Evolutionary conservation across 2,888 invertebrate genomes (phyloP).

Genomic region (Brachypalpus laphriformis): DNA sequence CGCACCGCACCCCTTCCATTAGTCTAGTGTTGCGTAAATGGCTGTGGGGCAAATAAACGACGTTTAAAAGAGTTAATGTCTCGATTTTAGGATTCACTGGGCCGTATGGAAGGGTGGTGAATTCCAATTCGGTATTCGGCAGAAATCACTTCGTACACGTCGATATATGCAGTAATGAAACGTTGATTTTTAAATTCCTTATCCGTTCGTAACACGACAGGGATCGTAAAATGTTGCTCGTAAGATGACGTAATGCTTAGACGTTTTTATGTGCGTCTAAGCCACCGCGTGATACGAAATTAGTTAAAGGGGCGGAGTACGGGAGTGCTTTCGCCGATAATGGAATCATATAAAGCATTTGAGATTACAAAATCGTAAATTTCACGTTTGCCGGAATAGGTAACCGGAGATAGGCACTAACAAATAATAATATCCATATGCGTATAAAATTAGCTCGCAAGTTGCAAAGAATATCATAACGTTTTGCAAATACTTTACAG

Average conservation of each 20-base stretch:
- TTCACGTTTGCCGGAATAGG: not conserved
- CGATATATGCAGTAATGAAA: constrained; percentile 14
- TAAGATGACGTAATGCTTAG: constrained; percentile 25
- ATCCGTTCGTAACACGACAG: constrained; percentile 30
- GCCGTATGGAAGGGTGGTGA: not conserved
- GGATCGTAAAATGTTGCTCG: constrained; percentile 41
- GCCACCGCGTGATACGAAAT: constrained; percentile 25
- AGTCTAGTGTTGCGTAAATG: constrained; percentile 8
- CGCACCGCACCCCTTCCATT: constrained; percentile 2
- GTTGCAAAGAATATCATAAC: not conserved
- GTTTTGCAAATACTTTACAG: not conserved
- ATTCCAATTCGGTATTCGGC: constrained; percentile 5
- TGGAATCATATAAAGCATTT: constrained; percentile 22
- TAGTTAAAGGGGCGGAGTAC: not conserved
- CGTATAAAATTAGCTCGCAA: not conserved
- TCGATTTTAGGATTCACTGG: constrained; percentile 46
- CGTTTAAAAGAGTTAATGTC: constrained; percentile 56
- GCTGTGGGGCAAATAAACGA: constrained; percentile 32
- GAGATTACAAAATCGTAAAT: constrained; percentile 28
- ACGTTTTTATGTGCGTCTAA: constrained; percentile 39
- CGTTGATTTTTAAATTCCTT: constrained; percentile 53
- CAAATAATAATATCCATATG: not conserved
- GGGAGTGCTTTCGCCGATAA: constrained; percentile 31
- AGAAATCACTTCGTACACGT: constrained; percentile 14
- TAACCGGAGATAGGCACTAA: not conserved